Percentiles rank a stretch among this genome's conserved stretches.
Conservation (phyloP, 2,888 invertebrate genomes). For the Temnothorax rugatulus region DNA sequence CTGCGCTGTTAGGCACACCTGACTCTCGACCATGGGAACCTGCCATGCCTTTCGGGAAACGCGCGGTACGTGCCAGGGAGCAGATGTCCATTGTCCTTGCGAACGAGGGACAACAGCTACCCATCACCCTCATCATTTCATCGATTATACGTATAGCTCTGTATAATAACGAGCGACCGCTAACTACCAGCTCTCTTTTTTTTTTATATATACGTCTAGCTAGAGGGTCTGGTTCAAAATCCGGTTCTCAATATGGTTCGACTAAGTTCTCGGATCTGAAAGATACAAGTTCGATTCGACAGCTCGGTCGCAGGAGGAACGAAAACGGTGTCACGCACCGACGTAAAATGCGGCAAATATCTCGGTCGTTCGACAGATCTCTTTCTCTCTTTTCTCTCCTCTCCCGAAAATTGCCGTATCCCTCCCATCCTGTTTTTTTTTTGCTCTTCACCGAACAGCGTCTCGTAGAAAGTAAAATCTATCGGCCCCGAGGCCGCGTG, state of each 20-base stretch:
- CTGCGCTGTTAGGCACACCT: conserved; percentile 64
- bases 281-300: conserved; percentile 3
- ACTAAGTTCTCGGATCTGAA: neutral
- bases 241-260: conserved; percentile 3
- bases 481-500: conserved; percentile 49
- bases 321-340: conserved; percentile 62
- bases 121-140: conserved; percentile 31
- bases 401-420: conserved; percentile 54
- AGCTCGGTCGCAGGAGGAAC: neutral
- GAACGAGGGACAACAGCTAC: conserved; percentile 39
- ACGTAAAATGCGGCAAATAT: conserved; percentile 45
- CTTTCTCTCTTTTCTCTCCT: conserved; percentile 30
- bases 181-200: neutral
- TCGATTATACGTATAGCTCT: conserved; percentile 30
- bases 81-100: conserved; percentile 80
- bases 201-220: neutral
- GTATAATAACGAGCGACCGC: conserved; percentile 24
- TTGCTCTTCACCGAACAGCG: conserved; percentile 44
- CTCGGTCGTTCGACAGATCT: conserved; percentile 59
- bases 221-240: neutral
- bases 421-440: conserved; percentile 31
- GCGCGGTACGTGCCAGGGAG: conserved; percentile 62
- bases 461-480: conserved; percentile 76
- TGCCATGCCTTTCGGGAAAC: conserved; percentile 69
- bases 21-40: conserved; percentile 76